Base-by-base conservation (phyloP, 2,113 vertebrate genomes). In the Tetrax tetrax region DNA sequence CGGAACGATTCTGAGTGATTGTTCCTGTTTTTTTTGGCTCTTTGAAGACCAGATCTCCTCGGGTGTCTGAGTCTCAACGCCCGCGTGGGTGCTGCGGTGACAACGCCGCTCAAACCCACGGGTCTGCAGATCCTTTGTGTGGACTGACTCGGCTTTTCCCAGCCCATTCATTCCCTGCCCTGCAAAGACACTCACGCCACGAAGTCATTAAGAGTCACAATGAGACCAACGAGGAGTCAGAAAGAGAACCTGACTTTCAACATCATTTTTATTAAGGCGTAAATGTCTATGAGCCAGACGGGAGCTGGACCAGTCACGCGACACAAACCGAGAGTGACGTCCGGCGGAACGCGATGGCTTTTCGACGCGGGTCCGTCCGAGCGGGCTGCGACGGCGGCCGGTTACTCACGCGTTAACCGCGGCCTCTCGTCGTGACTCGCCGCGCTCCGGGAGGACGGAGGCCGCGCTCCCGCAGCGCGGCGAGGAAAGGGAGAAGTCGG, bases 261-360 rank as follows among this genome's bases (percentile, higher is more conserved):
- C 75, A 48, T 66, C 6, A 43, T 93, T 97, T 97, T 97, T 97
- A 97, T 97, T 97, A 97, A 97, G 96, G 96, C 97, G 96, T 97
- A 95, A 83, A 93, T 87, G 93, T 96, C 93, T 86, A 91, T 90
- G 83, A 76, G 88, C 71, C 92, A 83, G 94, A 50, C 59, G 24
- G 95, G 95, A 92, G 87, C 90, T 23, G 83, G 70, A 57, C 80
- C 4, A 15, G 47, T 70, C 96, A 90, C 89, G 68, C 53, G 57
- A 88, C 81, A 77, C 9, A 51, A 93, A 88, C 74, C 10, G 6
- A 89, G 92, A 60, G 87, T 16, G 84, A 79, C 33, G 25, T 11
- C 21, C 3, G 56, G 56, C 35, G 94, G 17, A 29, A 81, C 4
- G 92, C 38, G 43, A 72, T 64, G 95, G 78, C 92, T 91, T 85